These are phyloP conservation scores for Piezodorus guildinii DNA, from an alignment of 1,140 invertebrate genomes.

Conservation along the genomic window DNA sequence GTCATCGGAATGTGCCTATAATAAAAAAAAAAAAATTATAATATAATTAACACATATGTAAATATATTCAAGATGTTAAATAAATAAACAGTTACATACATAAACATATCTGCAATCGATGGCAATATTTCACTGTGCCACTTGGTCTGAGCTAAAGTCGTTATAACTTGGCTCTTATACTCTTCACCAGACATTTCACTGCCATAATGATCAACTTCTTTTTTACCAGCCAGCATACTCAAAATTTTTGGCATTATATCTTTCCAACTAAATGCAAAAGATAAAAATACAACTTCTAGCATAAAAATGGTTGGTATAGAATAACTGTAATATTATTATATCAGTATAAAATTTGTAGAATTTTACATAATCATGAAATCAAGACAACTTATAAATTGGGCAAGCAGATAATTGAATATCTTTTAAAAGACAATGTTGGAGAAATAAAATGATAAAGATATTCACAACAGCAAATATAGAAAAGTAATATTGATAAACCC, in stretches of 20 bases:
- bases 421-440: too few relatives aligned
- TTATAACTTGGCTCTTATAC: slow-evolving; percentile 38
- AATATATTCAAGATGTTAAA: neutral
- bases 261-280: slow-evolving; percentile 35
- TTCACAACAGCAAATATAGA: too few relatives aligned
- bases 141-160: slow-evolving; percentile 33
- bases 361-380: too few relatives aligned
- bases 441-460: too few relatives aligned
- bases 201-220: slow-evolving; percentile 34
- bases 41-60: too few relatives aligned
- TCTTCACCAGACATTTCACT: slow-evolving; percentile 34
- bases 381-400: too few relatives aligned
- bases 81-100: slow-evolving; percentile 30
- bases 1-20: slow-evolving; percentile 30
- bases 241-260: slow-evolving; percentile 38
- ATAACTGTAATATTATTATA: too few relatives aligned
- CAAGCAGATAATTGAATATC: too few relatives aligned
- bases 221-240: slow-evolving; percentile 36
- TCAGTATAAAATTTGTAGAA: too few relatives aligned
- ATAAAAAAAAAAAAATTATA: slow-evolving; percentile 33
- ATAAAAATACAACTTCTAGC: too few relatives aligned
- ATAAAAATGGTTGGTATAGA: too few relatives aligned
- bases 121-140: slow-evolving; percentile 35
- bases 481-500: too few relatives aligned
- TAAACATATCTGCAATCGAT: slow-evolving; percentile 39